phyloP scores from a whole-genome alignment of 2,797 vertebrate species.

The Phylloscopus collybita region DNA sequence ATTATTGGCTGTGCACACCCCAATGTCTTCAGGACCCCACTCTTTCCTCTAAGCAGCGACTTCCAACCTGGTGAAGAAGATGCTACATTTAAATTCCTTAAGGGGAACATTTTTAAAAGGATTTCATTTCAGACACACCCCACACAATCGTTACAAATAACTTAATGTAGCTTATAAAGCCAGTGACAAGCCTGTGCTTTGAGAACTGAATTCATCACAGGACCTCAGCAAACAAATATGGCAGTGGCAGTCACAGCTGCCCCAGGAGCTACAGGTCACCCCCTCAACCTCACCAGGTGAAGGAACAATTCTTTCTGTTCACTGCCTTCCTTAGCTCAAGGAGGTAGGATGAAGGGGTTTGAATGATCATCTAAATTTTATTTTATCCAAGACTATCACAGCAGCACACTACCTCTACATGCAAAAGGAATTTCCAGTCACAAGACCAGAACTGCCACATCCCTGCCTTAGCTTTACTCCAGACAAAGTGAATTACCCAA shows the following conservation, averaged over 20 bases:
- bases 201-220: neutral
- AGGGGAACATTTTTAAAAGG: neutral
- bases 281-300: neutral
- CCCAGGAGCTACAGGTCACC: neutral
- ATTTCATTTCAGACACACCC: neutral
- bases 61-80: neutral
- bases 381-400: neutral
- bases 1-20: neutral
- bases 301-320: neutral
- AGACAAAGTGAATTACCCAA: neutral
- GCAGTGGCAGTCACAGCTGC: neutral
- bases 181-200: neutral
- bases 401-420: fast-evolving
- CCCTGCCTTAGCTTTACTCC: neutral
- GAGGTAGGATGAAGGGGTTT: neutral
- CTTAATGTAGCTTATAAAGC: neutral
- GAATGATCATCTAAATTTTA: neutral
- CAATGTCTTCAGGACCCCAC: neutral
- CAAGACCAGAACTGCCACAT: neutral
- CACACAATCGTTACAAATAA: neutral
- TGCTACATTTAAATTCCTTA: neutral
- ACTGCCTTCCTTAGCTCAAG: neutral
- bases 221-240: neutral
- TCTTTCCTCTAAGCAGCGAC: neutral
- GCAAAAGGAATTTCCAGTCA: neutral